Base-by-base conservation (phyloP, 2,797 vertebrate genomes). In the Macrochelys suwanniensis region DNA sequence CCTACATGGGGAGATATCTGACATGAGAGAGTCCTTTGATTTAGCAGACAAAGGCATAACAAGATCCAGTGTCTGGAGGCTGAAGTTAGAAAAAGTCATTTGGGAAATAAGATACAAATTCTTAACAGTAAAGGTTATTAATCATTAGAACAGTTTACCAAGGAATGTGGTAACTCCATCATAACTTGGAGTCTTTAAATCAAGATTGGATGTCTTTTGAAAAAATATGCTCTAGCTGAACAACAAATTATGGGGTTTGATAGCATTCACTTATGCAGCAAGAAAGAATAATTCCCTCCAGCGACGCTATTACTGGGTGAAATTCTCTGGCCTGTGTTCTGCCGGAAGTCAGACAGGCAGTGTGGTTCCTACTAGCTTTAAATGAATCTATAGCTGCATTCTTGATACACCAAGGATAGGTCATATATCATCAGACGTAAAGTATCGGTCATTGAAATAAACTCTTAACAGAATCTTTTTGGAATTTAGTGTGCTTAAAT, bases 81-180 rank as follows among this genome's bases (percentile, higher is more conserved):
- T 92, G 15, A 33, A 85, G 65, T 49, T 9, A 93, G 45, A 83
- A 93, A 93, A 84, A 47, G 80, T 88, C 59, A 78, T 89, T 45
- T 47, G 74, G 59, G 15, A 28, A 89, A 77, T n/a, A 95, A 82
- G 21, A 57, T 31, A 47, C 2, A 74, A 23, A 84, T 84, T 61
- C 89, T 82, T 74, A 87, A 11, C 54, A 89, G 86, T 25, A 45
- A n/a, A 0, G 0, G 3, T 21, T 85, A 74, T 56, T 93, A 94
- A 90, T 93, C 26, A 37, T 28, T 56, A 23, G 49, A 87, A 74
- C 17, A 89, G n/a, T 5, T 89, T 92, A 71, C 33, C 47, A 68
- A 90, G 16, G 2, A 9, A 88, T 89, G 47, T 16, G 12, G 16
- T 31, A 93, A 92, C 91, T 84, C 82, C 89, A 15, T 87, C 86